Evolutionary conservation across 1,140 invertebrate genomes (phyloP).

Genomic region (Belonocnema kinseyi): DNA sequence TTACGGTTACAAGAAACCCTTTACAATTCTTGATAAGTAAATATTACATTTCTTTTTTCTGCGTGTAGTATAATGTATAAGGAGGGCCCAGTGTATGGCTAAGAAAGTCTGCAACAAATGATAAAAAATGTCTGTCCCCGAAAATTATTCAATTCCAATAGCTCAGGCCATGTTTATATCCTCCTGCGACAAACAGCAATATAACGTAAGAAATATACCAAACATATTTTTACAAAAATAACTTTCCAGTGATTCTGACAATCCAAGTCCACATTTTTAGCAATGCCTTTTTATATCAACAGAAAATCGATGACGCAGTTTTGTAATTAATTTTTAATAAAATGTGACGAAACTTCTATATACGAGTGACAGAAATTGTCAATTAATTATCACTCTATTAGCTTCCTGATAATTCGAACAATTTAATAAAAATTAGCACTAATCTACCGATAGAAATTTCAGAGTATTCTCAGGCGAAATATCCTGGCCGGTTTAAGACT

Average conservation of each 20-base stretch:
- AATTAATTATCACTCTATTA: neutral
- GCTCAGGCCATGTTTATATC: slow-evolving; percentile 84
- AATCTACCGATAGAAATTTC: no score
- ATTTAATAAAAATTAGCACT: neutral
- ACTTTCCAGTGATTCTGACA: neutral
- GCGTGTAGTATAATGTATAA: no score
- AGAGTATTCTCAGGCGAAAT: no score
- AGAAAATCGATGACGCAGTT: neutral
- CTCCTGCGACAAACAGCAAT: slow-evolving; percentile 87
- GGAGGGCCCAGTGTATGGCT: no score
- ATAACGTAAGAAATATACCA: slow-evolving; percentile 58
- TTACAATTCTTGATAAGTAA: no score
- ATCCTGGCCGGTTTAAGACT: no score
- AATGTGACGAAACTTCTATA: neutral
- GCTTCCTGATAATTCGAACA: neutral
- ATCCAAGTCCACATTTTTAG: neutral
- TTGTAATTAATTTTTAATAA: neutral
- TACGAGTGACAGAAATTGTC: neutral
- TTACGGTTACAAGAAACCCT: no score
- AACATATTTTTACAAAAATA: neutral
- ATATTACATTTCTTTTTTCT: no score
- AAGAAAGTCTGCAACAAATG: no score
- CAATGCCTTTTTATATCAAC: neutral
- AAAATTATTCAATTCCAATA: slow-evolving; percentile 93
- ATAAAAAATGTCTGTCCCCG: no score